Evolutionary conservation across 2,113 vertebrate genomes (phyloP).

Genomic region (Platichthys stellatus): DNA sequence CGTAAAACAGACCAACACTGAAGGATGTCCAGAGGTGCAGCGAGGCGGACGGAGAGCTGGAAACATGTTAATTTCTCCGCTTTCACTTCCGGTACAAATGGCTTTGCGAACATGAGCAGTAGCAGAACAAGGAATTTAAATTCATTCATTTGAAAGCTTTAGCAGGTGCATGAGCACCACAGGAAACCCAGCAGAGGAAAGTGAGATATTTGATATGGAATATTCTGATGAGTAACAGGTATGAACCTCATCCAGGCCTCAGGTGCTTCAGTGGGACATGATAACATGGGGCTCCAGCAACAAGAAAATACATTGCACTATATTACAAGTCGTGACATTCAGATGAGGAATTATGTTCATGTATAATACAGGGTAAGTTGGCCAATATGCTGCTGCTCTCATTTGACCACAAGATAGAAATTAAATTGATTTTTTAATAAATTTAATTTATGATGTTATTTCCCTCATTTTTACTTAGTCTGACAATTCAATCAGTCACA

Average conservation of each 20-base stretch:
- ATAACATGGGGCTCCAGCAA: too few relatives aligned
- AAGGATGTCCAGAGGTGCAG: neutral
- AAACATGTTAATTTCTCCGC: neutral
- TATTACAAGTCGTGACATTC: too few relatives aligned
- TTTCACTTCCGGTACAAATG: neutral
- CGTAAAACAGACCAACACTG: slow-evolving; percentile 42
- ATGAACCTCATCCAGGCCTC: neutral
- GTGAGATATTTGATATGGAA: slow-evolving; percentile 35
- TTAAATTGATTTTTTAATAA: too few relatives aligned
- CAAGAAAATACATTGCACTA: too few relatives aligned
- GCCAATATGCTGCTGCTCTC: too few relatives aligned
- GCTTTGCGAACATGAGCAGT: neutral
- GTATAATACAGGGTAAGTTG: too few relatives aligned
- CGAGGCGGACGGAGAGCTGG: neutral
- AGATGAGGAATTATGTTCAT: too few relatives aligned
- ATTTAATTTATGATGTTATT: too few relatives aligned
- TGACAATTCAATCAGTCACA: too few relatives aligned
- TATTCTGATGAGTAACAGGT: slow-evolving; percentile 29
- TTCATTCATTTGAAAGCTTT: too few relatives aligned
- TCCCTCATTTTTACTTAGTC: too few relatives aligned
- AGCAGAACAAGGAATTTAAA: neutral
- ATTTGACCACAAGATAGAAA: too few relatives aligned
- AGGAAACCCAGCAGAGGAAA: slow-evolving; percentile 51
- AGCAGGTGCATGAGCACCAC: slow-evolving; percentile 4
- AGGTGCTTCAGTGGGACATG: neutral